These are phyloP conservation scores for Philotrypesis tridentata DNA, from an alignment of 1,140 invertebrate species.

Conservation along the genomic window DNA sequence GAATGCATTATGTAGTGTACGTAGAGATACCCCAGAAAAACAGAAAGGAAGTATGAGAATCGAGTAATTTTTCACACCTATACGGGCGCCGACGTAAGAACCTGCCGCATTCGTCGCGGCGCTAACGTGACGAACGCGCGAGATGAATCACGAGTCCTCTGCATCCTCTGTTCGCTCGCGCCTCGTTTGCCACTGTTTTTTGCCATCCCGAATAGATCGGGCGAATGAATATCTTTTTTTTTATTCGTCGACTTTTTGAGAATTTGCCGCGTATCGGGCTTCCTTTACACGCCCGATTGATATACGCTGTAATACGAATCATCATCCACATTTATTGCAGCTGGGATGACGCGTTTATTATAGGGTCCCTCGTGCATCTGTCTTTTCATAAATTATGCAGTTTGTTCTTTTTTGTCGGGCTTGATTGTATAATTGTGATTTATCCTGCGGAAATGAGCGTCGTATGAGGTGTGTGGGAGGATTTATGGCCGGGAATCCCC, in stretches of 20 bases:
- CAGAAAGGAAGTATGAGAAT: background rate
- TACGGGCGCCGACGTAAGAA: background rate
- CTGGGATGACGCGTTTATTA: background rate
- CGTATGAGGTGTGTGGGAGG: background rate
- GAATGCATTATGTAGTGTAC: no score
- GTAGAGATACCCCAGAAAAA: background rate
- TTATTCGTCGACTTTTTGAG: no score
- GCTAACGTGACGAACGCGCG: background rate
- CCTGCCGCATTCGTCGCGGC: background rate
- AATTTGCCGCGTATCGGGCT: no score
- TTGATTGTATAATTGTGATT: constrained; percentile 10
- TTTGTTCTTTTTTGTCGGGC: background rate
- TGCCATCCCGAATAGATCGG: no score
- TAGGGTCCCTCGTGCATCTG: background rate
- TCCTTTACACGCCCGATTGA: no score
- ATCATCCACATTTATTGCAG: no score
- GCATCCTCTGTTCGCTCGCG: background rate
- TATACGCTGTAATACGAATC: no score
- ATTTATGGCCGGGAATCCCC: background rate
- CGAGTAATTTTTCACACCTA: background rate
- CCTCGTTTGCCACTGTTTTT: no score
- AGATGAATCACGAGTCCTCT: background rate
- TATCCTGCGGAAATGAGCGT: constrained; percentile 18
- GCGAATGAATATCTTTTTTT: no score
- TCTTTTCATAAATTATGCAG: background rate